Base-by-base conservation (phyloP, 2,797 vertebrate genomes). In the Macropodus opercularis region DNA sequence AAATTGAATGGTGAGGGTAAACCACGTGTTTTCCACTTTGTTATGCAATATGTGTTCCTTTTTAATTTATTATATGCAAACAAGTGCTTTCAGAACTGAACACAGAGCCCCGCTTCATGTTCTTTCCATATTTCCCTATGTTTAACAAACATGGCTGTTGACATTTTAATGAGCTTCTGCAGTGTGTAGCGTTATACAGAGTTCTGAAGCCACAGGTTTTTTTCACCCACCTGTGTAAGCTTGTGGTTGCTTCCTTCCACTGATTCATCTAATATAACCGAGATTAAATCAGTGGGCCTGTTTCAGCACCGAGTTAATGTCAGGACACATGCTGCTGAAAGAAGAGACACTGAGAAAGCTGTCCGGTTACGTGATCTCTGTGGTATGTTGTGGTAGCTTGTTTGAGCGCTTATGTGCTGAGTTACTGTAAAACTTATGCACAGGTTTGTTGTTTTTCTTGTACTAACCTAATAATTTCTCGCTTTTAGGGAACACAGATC, bases 351-450 rank as follows among this genome's bases (percentile, higher is more conserved):
- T 11, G 61, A 64, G 72, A 72, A 69, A 53, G 65, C 66, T 72
- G 66, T 75, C 44, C 59, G 63, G 66, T 79, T 69, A 84, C 54
- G 53, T 72, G 67, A 75, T 75, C 63, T 26, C 61, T 72, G 36
- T 79, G 80, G 85, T 78, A 85, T 83, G 77, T 72, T 87, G 80
- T 69, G 74, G 77, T 71, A 36, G 46, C 64, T 71, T 65, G 53
- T 82, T 66, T 48, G 56, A 81, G 66, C 66, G 57, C 29, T 61
- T 46, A 40, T 69, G 60, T 69, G 46, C 18, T 21, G 8, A 34
- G 42, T n/a, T n/a, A n/a, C n/a, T n/a, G 22, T 32, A 42, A 57
- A 49, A 48, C 54, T 55, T 54, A 67, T 66, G 18, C 35, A 52
- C 68, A 11, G 21, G 32, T 72, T 63, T 63, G 31, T 41, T 61